A percentile compares a stretch with the other conserved stretches of the same genome.
These are phyloP conservation scores for Listronotus oregonensis DNA, from an alignment of 1,140 invertebrate species.

Conservation along the genomic window DNA sequence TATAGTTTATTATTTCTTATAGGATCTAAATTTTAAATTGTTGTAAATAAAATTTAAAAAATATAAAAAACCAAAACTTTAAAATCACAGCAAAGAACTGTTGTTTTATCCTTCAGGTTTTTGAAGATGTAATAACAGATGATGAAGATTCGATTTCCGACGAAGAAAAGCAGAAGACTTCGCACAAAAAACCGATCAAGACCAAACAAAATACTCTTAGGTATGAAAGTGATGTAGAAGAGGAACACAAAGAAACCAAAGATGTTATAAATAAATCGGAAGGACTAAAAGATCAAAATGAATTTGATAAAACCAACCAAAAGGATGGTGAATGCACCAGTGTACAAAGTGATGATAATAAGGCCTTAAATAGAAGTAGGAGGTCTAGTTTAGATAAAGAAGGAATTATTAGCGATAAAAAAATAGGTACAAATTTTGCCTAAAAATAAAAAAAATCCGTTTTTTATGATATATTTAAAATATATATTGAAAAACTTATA, in stretches of 20 bases:
- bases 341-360: conserved; percentile 4
- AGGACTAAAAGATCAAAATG: too few relatives aligned
- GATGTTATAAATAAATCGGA: not conserved
- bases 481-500: too few relatives aligned
- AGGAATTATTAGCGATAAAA: not conserved
- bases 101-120: too few relatives aligned
- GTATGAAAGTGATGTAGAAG: conserved; percentile 57
- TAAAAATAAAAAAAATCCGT: too few relatives aligned
- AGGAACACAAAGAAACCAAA: not conserved
- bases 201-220: conserved; percentile 56
- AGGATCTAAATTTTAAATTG: too few relatives aligned
- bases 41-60: too few relatives aligned
- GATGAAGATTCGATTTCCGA: conserved; percentile 61
- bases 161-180: conserved; percentile 57
- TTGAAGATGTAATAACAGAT: conserved; percentile 60
- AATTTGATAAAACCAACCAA: too few relatives aligned
- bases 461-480: too few relatives aligned
- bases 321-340: conserved; percentile 1
- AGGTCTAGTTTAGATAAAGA: conserved; percentile 12
- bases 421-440: too few relatives aligned
- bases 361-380: conserved; percentile 18
- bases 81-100: too few relatives aligned
- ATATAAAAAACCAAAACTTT: too few relatives aligned
- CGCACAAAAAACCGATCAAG: conserved; percentile 53
- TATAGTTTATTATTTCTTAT: too few relatives aligned